Evolutionary conservation across 2,888 invertebrate species (phyloP).

Genomic region (Campoplex nolae): DNA sequence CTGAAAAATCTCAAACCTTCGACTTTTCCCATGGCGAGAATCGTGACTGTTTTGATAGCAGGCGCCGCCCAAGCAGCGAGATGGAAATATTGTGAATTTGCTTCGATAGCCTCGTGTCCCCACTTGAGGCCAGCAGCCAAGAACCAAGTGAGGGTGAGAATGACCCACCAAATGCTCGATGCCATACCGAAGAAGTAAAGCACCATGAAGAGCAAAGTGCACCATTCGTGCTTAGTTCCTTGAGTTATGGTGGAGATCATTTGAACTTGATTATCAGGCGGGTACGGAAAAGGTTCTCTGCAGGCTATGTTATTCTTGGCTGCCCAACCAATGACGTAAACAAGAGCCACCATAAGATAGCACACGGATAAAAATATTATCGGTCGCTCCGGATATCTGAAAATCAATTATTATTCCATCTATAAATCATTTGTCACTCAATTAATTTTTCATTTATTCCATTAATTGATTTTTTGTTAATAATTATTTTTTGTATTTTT

Average conservation of each 20-base stretch:
- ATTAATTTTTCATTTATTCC: too few species aligned
- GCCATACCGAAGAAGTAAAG: conserved; percentile 98
- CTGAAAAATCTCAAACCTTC: conserved; percentile 61
- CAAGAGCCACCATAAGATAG: conserved; percentile 96
- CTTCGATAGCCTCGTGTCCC: conserved; percentile 99
- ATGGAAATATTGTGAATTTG: conserved; percentile 98
- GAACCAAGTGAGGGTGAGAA: conserved; percentile 98
- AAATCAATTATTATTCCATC: neutral
- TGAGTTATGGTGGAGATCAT: conserved; percentile 95
- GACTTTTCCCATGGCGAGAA: conserved; percentile 93
- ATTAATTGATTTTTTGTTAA: too few species aligned
- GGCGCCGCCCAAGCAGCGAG: conserved; percentile 99
- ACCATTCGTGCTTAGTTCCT: conserved; percentile 93
- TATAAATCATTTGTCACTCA: neutral
- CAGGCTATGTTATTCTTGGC: conserved; percentile 94
- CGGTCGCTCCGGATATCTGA: conserved; percentile 98
- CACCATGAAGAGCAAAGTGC: conserved; percentile 98
- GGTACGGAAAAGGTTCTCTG: conserved; percentile 91
- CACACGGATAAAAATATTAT: conserved; percentile 98
- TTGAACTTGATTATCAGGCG: conserved; percentile 89
- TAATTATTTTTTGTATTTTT: too few species aligned
- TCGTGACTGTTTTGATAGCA: conserved; percentile 97
- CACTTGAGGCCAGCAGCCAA: conserved; percentile 98
- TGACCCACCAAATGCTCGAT: conserved; percentile 99
- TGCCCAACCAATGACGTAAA: conserved; percentile 94